Base-by-base conservation (phyloP, 2,888 invertebrate genomes). In the Nyleta sp. region DNA sequence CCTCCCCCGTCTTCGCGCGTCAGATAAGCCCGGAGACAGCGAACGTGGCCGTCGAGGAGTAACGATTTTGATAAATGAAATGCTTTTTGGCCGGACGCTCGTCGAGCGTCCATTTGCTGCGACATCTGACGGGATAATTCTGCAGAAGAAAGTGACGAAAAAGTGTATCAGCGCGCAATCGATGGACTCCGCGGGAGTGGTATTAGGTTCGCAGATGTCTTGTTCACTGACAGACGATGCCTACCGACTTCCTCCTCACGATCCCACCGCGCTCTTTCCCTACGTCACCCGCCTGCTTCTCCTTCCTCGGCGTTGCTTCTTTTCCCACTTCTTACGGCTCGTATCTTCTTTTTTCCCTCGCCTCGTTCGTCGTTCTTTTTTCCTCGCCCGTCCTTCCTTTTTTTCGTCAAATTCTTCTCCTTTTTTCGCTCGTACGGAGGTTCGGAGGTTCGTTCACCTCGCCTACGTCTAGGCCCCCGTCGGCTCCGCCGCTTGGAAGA, bases 391-490 rank as follows among this genome's bases (percentile, higher is more conserved):
- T 57, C 73, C 44, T 78, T 75, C 60, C 64, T 60, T 70, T 74
- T 67, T 64, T 75, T 75, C 64, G 62, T 72, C 59, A 68, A 71
- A 71, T 74, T 79, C 79, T 80, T 80, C 80, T 75, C 60, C 80
- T 81, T 75, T 77, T 81, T 82, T 79, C 80, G 78, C 44, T 79
- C 80, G 70, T 72, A 72, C 87, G 86, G 84, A 15, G 38, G 55
- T 89, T 89, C 85, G 88, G 86, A 89, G 87, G 91, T 90, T 91
- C 90, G 87, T 91, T 91, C 89, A 91, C 91, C 89, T 88, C 86
- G 75, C 78, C 82, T 82, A 81, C 81, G 84, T 82, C 86, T 87
- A 83, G 85, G 83, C 78, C 80, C n/a, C 76, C 75, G 62, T 73
- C 64, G 72, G 44, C 74, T 74, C 68, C 24, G 35, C 42, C 11